phyloP scores from a whole-genome alignment of 2,797 vertebrate genomes.

The Babyrousa celebensis region DNA sequence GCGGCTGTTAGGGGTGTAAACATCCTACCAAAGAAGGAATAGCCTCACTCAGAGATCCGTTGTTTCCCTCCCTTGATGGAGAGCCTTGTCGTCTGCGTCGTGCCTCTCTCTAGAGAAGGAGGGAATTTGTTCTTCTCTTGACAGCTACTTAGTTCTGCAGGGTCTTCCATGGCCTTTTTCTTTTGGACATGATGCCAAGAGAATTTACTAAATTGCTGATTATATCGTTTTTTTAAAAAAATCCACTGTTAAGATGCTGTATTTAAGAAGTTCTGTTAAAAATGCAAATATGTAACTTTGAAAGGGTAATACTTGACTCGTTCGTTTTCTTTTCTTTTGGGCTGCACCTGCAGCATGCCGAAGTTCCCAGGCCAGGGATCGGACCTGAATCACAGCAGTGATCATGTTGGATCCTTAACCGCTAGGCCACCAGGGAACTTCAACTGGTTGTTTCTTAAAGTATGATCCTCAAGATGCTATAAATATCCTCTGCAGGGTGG shows the following conservation, averaged over 20 bases:
- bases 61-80: not conserved
- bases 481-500: not conserved
- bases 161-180: not conserved
- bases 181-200: not conserved
- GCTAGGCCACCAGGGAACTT: not conserved
- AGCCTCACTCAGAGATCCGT: not conserved
- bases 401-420: not conserved
- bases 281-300: constrained; percentile 6
- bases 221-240: not conserved
- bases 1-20: not conserved
- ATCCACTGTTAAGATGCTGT: not conserved
- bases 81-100: not conserved
- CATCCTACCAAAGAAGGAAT: constrained; percentile 35
- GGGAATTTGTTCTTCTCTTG: constrained; percentile 2
- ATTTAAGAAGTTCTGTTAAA: constrained; percentile 21
- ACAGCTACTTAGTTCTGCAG: constrained; percentile 24
- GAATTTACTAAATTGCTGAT: constrained; percentile 19
- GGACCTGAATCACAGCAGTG: too few relatives aligned
- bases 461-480: not conserved
- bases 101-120: not conserved
- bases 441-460: constrained; percentile 50
- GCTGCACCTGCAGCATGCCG: too few relatives aligned
- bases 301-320: constrained; percentile 22
- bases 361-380: too few relatives aligned
- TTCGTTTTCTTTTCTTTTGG: not conserved